Evolutionary conservation across 2,113 vertebrate genomes (phyloP).

Genomic region (Psilopogon haemacephalus): DNA sequence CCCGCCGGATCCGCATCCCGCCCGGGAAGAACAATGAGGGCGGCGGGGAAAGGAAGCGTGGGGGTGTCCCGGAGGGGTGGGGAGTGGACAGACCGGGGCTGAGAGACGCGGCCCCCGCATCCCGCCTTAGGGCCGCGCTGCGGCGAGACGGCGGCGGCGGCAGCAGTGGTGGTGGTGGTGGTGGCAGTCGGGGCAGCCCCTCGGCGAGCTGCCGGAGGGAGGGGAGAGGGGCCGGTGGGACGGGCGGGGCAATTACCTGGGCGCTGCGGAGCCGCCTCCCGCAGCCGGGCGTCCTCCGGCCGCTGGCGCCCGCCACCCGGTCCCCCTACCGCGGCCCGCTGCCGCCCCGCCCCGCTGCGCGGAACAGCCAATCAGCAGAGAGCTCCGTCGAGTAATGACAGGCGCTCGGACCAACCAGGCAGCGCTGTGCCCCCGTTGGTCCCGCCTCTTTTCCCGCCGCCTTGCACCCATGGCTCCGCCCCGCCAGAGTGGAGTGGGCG

Average conservation of each 20-base stretch:
- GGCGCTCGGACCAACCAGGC: accelerated
- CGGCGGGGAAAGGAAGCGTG: not conserved
- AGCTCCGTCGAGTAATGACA: accelerated
- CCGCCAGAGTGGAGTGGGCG: not conserved
- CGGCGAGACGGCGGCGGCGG: not conserved
- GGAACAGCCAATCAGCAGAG: not conserved
- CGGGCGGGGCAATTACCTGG: not conserved
- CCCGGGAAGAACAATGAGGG: not conserved
- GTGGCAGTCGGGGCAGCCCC: not conserved
- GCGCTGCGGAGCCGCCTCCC: not conserved
- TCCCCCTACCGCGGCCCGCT: not conserved
- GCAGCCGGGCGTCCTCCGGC: conserved; percentile 10
- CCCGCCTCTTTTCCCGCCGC: not conserved
- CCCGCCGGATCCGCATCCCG: not conserved
- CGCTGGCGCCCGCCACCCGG: conserved; percentile 1
- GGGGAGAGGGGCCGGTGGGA: not conserved
- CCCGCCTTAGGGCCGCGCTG: not conserved
- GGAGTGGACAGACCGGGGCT: not conserved
- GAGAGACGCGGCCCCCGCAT: not conserved
- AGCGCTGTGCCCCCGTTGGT: accelerated
- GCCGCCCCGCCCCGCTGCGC: not conserved
- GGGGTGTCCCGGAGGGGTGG: not conserved
- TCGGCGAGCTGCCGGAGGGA: not conserved
- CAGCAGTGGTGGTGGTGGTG: not conserved
- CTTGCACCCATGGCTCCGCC: not conserved